Evolutionary conservation across 30 jellyfish, hydroid and myxozoan genomes (phyloP).

Genomic region (Nemopilema nomurai): DNA sequence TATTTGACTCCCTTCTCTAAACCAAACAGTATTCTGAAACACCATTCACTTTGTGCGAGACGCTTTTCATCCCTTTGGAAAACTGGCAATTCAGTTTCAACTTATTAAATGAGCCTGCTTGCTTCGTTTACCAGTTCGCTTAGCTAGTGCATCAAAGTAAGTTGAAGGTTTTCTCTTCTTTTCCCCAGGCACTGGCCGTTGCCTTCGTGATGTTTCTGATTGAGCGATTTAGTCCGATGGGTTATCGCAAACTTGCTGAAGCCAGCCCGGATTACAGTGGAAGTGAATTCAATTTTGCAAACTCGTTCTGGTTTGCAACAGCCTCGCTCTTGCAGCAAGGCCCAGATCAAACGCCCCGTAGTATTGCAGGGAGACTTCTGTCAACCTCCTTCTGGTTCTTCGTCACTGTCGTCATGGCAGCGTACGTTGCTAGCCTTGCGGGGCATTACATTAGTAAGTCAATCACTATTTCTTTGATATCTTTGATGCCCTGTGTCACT

Average conservation of each 20-base stretch:
- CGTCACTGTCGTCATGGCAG: conserved; percentile 62
- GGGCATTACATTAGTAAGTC: conserved; percentile 59
- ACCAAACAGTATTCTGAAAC: too few species aligned
- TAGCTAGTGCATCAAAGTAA: too few species aligned
- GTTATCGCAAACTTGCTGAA: conserved; percentile 58
- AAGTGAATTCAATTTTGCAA: conserved; percentile 68
- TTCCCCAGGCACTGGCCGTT: conserved; percentile 49
- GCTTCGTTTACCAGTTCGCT: too few species aligned
- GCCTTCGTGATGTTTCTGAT: conserved; percentile 62
- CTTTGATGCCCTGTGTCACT: background rate
- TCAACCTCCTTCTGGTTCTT: conserved; percentile 89
- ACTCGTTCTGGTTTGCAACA: conserved; percentile 82
- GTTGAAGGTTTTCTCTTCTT: too few species aligned
- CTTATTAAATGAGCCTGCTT: too few species aligned
- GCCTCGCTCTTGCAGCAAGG: conserved; percentile 90
- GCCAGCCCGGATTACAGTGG: conserved; percentile 64
- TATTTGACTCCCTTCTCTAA: too few species aligned
- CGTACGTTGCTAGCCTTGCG: conserved; percentile 78
- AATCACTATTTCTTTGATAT: too few species aligned
- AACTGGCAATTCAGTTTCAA: too few species aligned
- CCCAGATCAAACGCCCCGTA: conserved; percentile 84
- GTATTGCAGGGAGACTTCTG: conserved; percentile 72
- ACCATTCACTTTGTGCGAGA: too few species aligned
- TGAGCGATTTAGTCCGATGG: conserved; percentile 82
- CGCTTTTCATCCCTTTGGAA: too few species aligned